These are phyloP conservation scores for Austrolebias charrua DNA, from an alignment of 2,797 vertebrate species.

Conservation along the genomic window DNA sequence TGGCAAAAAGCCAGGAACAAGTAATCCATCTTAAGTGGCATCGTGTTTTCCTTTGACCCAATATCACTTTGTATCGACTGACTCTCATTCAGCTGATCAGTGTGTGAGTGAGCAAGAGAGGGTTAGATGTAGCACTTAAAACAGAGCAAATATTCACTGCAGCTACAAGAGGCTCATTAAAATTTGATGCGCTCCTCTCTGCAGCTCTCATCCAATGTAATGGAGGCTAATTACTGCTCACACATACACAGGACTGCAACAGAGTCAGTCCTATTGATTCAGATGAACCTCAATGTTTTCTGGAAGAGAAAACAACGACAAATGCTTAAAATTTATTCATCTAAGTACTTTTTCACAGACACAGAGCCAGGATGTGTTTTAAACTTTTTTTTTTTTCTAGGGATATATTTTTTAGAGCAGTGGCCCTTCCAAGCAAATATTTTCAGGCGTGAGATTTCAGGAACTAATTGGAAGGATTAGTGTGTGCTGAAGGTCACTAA, in stretches of 20 bases:
- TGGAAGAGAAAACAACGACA: constrained; percentile 13
- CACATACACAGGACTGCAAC: constrained; percentile 56
- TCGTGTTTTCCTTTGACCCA: constrained; percentile 53
- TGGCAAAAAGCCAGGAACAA: constrained; percentile 46
- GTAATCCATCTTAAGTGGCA: constrained; percentile 44
- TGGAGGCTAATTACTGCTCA: constrained; percentile 78
- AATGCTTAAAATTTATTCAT: constrained; percentile 25
- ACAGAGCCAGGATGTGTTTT: neutral
- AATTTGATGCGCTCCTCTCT: constrained; percentile 75
- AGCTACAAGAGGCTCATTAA: constrained; percentile 74
- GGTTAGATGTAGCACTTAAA: constrained; percentile 55
- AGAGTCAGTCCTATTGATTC: constrained; percentile 58
- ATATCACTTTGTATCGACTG: constrained; percentile 49
- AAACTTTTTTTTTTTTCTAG: too few species aligned
- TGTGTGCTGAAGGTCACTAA: constrained; percentile 11
- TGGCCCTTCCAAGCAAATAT: neutral
- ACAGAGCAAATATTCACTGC: constrained; percentile 63
- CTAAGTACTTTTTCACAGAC: constrained; percentile 19
- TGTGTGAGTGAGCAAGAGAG: constrained; percentile 16
- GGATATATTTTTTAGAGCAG: neutral
- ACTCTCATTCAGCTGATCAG: constrained; percentile 45
- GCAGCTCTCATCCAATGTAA: constrained; percentile 75
- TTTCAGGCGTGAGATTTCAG: neutral
- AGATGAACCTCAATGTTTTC: constrained; percentile 48
- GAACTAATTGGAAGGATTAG: constrained; percentile 9